Conservation (phyloP, 2,113 vertebrate species). For the Nothobranchius furzeri region DNA sequence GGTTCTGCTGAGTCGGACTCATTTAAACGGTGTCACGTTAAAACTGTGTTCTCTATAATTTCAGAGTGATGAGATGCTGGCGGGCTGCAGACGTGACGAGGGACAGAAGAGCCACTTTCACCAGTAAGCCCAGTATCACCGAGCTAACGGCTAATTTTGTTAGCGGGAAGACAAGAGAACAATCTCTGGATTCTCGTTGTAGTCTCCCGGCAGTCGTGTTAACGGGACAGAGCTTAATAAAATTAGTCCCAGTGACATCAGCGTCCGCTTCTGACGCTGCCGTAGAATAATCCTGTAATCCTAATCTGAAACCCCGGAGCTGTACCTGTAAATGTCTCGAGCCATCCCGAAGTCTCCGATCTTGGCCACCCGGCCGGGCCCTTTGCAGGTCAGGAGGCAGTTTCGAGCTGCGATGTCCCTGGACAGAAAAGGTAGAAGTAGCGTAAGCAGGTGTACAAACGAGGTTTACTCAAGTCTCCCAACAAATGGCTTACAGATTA, state of each 20-base stretch:
- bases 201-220: no score
- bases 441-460: no score
- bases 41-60: slow-evolving; percentile 18
- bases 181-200: no score
- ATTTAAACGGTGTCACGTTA: slow-evolving; percentile 46
- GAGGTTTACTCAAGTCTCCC: no score
- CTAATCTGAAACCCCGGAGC: neutral
- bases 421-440: slow-evolving; percentile 19
- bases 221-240: no score
- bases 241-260: no score
- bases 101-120: no score
- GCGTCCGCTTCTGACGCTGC: no score
- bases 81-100: slow-evolving; percentile 12
- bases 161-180: no score
- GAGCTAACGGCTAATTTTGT: no score
- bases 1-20: slow-evolving; percentile 38
- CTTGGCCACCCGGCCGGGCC: slow-evolving; percentile 91
- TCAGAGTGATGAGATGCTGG: slow-evolving; percentile 37
- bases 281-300: no score
- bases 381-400: slow-evolving; percentile 94
- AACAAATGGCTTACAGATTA: neutral
- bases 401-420: slow-evolving; percentile 98
- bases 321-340: slow-evolving; percentile 96
- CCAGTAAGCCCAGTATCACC: no score
- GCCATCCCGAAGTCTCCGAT: slow-evolving; percentile 99